Base-by-base conservation (phyloP, 37 sponge, comb jelly and placozoan species). In the Oopsacas minuta region DNA sequence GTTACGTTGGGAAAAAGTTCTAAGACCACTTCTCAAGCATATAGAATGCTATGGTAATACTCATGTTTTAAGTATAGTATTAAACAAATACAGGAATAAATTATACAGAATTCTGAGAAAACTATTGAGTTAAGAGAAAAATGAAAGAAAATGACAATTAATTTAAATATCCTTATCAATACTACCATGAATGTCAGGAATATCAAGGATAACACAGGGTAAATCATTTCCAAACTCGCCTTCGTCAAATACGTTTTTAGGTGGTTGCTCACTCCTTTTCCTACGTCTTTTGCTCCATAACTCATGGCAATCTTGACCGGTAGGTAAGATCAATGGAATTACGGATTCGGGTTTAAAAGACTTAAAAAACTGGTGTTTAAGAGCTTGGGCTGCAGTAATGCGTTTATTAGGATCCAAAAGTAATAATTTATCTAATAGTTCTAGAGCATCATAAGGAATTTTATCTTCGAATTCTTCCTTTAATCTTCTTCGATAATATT, bases 221-320 rank as follows among this genome's bases (percentile, higher is more conserved):
- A n/a, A n/a, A n/a, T n/a, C n/a, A n/a, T n/a, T n/a, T n/a, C n/a
- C n/a, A n/a, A n/a, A n/a, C n/a, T n/a, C n/a, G n/a, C n/a, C n/a
- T 61, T 61, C 75, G 7, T 61, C 75, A 20, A 3, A 61, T 32
- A n/a, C 28, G 5, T n/a, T 61, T 12, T 12, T 61, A 61, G 22
- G 22, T 12, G 28, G 28, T n/a, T 25, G 75, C 22, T 90, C 90
- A 23, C 84, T 86, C 84, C 90, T 94, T 81, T 90, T 88, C 39
- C 90, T 88, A 30, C 86, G 84, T 83, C 91, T 89, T 84, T 89
- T 94, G 37, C 88, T 87, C 98, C 95, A 97, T 92, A 97, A 88
- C 82, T 97, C 98, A 61, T 97, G 98, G 42, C 98, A 97, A 86
- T 97, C 98, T 82, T 97, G 98, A 39, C 84, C 38, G 81, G 87